These are phyloP conservation scores for Porphyrio hochstetteri DNA, from an alignment of 2,113 vertebrate species.

Conservation along the genomic window DNA sequence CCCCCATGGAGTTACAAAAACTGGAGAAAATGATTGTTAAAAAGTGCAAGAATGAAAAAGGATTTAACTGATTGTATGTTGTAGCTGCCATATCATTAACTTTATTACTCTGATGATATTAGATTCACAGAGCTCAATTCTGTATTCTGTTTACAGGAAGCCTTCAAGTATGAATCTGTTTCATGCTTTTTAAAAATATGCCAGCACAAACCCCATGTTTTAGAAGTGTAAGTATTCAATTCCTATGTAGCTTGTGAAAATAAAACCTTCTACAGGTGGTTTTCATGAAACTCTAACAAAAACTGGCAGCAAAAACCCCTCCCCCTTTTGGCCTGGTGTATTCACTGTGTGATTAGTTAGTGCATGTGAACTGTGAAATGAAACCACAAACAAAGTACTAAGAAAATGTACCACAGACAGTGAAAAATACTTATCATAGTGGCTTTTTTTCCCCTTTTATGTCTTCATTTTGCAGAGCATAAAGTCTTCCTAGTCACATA, in stretches of 20 bases:
- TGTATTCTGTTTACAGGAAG: background rate
- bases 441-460: background rate
- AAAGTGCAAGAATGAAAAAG: background rate
- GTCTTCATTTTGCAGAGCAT: background rate
- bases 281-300: background rate
- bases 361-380: background rate
- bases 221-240: background rate
- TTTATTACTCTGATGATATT: background rate
- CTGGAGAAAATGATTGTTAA: background rate
- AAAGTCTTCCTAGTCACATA: background rate
- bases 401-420: background rate
- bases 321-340: accelerated
- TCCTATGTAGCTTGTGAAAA: background rate
- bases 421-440: background rate
- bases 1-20: background rate
- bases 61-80: background rate
- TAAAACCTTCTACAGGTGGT: background rate
- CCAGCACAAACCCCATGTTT: background rate
- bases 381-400: background rate
- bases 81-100: background rate
- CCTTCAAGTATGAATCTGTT: background rate
- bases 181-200: background rate
- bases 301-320: background rate
- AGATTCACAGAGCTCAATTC: background rate
- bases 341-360: background rate